Conservation (phyloP, 1,140 invertebrate genomes). For the Drosophila kanapiae region DNA sequence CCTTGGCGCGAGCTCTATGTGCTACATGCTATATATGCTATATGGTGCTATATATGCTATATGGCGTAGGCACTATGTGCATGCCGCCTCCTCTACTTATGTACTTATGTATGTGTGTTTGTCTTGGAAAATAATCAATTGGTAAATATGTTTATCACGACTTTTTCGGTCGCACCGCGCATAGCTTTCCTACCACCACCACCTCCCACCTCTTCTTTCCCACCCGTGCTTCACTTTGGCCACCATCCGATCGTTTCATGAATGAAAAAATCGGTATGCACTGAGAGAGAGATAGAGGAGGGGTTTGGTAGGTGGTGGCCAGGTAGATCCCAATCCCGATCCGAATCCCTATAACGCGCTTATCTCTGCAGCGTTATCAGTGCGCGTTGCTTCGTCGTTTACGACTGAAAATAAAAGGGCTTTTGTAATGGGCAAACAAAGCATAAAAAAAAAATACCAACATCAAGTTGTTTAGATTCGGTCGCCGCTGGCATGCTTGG, state of each 20-base stretch:
- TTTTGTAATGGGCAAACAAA: constrained; percentile 78
- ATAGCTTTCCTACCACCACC: constrained; percentile 49
- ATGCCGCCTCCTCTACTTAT: constrained; percentile 22
- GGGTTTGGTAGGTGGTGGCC: background rate
- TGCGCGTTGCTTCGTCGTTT: constrained; percentile 15
- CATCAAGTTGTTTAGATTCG: constrained; percentile 73
- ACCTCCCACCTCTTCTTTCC: constrained; percentile 5
- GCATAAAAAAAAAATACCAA: constrained; percentile 63
- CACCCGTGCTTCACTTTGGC: constrained; percentile 67
- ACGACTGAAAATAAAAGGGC: constrained; percentile 45
- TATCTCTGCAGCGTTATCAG: constrained; percentile 44
- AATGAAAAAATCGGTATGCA: constrained; percentile 39
- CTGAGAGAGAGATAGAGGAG: background rate
- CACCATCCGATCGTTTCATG: constrained; percentile 46
- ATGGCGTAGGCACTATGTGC: constrained; percentile 2
- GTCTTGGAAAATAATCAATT: constrained; percentile 76
- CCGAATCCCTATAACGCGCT: constrained; percentile 8
- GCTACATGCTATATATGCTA: constrained; percentile 14
- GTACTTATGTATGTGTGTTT: constrained; percentile 48
- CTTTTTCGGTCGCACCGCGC: constrained; percentile 57
- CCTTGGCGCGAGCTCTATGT: constrained; percentile 62
- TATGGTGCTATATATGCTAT: constrained; percentile 23
- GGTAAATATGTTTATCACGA: constrained; percentile 83
- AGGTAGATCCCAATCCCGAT: constrained; percentile 18
- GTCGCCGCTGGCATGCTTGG: constrained; percentile 61